Evolutionary conservation across 2,797 vertebrate genomes (phyloP).

Genomic region (Coregonus suidteri): DNA sequence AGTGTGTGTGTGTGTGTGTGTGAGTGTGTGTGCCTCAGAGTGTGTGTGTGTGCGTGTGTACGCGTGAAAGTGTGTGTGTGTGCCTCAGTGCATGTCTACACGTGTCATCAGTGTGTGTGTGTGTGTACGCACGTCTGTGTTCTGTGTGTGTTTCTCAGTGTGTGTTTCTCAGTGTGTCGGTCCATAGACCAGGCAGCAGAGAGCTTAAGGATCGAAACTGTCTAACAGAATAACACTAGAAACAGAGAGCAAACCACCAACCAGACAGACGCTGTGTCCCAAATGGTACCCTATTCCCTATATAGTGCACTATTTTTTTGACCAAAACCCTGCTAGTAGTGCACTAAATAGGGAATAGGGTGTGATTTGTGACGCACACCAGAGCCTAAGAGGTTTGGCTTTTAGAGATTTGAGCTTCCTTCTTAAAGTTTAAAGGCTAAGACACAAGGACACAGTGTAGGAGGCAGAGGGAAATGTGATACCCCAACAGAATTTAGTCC

Average conservation of each 20-base stretch:
- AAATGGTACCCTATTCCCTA: neutral
- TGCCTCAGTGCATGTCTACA: no score
- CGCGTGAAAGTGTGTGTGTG: neutral
- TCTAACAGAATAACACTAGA: conserved; percentile 29
- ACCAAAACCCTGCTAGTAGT: neutral
- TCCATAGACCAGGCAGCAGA: conserved; percentile 55
- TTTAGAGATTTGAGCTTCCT: conserved; percentile 41
- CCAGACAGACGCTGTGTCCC: no score
- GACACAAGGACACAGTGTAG: conserved; percentile 59
- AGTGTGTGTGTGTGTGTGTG: neutral
- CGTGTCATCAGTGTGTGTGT: conserved; percentile 1
- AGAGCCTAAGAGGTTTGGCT: conserved; percentile 37
- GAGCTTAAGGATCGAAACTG: conserved; percentile 57
- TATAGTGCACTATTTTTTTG: neutral
- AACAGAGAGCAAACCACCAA: conserved; percentile 22
- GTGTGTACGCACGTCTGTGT: neutral
- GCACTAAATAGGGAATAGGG: neutral
- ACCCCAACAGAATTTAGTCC: neutral
- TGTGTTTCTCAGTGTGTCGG: conserved; percentile 19
- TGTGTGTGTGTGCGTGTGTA: conserved; percentile 12
- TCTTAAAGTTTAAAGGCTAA: conserved; percentile 63
- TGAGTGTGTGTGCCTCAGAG: neutral
- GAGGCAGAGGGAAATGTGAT: conserved; percentile 42
- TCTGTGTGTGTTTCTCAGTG: neutral
- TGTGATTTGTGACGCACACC: conserved; percentile 51